Percentiles rank a stretch among this genome's conserved stretches.
phyloP scores from a whole-genome alignment of 2,888 invertebrate species.

The Phragmatobia fuliginosa region DNA sequence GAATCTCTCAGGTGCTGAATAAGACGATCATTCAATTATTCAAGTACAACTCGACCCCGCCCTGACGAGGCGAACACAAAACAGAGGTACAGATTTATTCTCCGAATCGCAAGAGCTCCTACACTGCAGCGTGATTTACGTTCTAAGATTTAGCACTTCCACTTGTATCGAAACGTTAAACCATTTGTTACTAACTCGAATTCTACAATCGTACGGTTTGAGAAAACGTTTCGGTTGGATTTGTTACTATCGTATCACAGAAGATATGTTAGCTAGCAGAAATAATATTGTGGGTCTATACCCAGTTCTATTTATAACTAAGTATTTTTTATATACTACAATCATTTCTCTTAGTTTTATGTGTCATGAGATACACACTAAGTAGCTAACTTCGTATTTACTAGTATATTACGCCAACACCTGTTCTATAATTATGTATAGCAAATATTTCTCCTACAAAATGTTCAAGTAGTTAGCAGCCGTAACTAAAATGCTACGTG shows the following conservation, averaged over 20 bases:
- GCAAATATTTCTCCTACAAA: not conserved
- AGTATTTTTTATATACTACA: too few relatives aligned
- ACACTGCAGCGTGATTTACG: slow-evolving; percentile 71
- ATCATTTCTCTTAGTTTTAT: slow-evolving; percentile 59
- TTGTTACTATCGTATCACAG: slow-evolving; percentile 55
- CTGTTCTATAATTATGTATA: not conserved
- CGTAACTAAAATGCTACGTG: not conserved
- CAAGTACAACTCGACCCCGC: slow-evolving; percentile 59
- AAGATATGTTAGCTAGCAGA: slow-evolving; percentile 54
- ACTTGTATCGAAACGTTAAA: slow-evolving; percentile 77
- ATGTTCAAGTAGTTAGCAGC: not conserved
- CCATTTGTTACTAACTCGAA: slow-evolving; percentile 74
- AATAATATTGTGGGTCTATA: slow-evolving; percentile 55
- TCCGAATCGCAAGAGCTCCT: slow-evolving; percentile 63
- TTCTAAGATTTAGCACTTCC: slow-evolving; percentile 75
- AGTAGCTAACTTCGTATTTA: slow-evolving; percentile 49
- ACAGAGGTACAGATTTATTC: slow-evolving; percentile 68
- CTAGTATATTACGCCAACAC: slow-evolving; percentile 6
- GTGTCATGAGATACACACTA: slow-evolving; percentile 69
- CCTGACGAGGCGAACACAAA: slow-evolving; percentile 65
- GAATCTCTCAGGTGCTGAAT: slow-evolving; percentile 48
- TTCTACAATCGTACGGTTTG: slow-evolving; percentile 62
- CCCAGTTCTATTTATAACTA: slow-evolving; percentile 71
- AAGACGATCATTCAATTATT: slow-evolving; percentile 62
- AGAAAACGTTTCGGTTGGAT: slow-evolving; percentile 53